A percentile compares a stretch with the other conserved stretches of the same genome.
phyloP scores from a whole-genome alignment of 2,888 invertebrate species.

The Leptinotarsa rubiginosa region DNA sequence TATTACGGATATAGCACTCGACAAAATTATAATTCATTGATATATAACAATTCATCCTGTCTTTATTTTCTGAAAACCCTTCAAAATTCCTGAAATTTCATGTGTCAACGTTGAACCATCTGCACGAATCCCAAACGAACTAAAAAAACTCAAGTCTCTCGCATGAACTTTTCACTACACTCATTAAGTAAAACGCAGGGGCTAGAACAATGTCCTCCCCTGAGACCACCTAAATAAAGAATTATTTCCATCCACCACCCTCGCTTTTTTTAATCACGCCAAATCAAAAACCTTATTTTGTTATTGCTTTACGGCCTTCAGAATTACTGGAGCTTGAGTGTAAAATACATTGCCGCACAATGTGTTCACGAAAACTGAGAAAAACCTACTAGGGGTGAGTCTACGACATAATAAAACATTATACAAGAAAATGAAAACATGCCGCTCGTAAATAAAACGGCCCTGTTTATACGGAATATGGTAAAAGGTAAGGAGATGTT shows the following conservation, averaged over 20 bases:
- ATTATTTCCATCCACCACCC: slow-evolving; percentile 62
- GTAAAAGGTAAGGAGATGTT: slow-evolving; percentile 40
- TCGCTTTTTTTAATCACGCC: slow-evolving; percentile 65
- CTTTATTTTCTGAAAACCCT: no score
- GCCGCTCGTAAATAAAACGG: slow-evolving; percentile 55
- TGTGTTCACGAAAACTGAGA: slow-evolving; percentile 36
- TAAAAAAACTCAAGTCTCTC: background rate
- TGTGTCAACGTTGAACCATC: background rate
- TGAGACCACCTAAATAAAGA: slow-evolving; percentile 62
- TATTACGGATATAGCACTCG: no score
- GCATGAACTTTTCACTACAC: slow-evolving; percentile 25
- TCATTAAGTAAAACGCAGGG: slow-evolving; percentile 47
- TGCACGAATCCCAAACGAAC: background rate
- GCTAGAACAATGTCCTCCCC: slow-evolving; percentile 44
- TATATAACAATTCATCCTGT: no score
- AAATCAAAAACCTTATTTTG: slow-evolving; percentile 64
- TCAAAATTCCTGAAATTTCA: no score
- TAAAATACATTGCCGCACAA: slow-evolving; percentile 44
- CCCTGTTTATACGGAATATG: slow-evolving; percentile 46
- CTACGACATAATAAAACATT: slow-evolving; percentile 52
- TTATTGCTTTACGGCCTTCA: slow-evolving; percentile 61
- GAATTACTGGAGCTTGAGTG: slow-evolving; percentile 55
- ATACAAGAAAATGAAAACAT: slow-evolving; percentile 51
- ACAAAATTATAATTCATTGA: no score
- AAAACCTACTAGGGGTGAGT: slow-evolving; percentile 45